Conservation (phyloP, 2,888 invertebrate genomes). For the Cephus sareptanus region DNA sequence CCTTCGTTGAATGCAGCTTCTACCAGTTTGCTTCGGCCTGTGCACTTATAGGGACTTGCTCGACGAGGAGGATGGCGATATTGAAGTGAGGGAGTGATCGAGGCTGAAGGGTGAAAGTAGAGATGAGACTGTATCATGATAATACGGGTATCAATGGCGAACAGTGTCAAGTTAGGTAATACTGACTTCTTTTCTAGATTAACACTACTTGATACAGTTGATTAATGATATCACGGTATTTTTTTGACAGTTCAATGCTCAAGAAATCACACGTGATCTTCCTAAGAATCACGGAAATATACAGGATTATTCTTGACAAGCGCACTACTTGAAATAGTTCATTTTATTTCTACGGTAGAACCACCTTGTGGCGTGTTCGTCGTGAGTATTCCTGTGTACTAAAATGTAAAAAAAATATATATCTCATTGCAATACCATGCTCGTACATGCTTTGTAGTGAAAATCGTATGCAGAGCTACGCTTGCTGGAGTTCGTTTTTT, state of each 20-base stretch:
- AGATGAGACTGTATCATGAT: neutral
- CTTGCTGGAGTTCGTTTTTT: no score
- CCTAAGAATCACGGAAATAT: no score
- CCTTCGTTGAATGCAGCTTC: constrained; percentile 56
- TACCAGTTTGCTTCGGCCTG: constrained; percentile 31
- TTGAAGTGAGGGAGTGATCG: constrained; percentile 9
- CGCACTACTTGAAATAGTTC: no score
- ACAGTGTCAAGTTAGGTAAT: neutral
- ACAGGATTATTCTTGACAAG: no score
- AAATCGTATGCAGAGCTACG: no score
- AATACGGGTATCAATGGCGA: neutral
- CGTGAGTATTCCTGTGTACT: no score
- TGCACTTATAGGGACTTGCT: constrained; percentile 29
- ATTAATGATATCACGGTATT: neutral
- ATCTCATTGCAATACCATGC: neutral
- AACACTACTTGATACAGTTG: neutral
- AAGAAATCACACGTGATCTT: no score
- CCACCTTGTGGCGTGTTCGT: no score
- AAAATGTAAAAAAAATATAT: no score
- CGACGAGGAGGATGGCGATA: constrained; percentile 18
- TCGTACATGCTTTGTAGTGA: no score
- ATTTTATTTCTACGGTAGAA: no score
- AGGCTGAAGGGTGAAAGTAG: neutral
- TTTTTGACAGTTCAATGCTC: neutral
- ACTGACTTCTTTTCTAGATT: neutral